phyloP scores from a whole-genome alignment of 2,113 vertebrate species.

The Embiotoca jacksoni region DNA sequence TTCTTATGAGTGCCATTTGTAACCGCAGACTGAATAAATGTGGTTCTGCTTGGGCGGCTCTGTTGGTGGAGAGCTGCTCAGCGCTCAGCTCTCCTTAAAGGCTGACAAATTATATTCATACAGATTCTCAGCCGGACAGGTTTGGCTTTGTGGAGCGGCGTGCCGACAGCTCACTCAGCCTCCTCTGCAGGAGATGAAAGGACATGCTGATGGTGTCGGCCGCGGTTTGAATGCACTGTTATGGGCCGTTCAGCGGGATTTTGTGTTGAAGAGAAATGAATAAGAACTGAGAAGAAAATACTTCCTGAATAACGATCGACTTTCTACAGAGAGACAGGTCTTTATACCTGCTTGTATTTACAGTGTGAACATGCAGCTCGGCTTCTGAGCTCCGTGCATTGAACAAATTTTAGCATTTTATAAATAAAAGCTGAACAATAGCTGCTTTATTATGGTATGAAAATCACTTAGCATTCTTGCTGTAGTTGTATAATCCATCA shows the following conservation, averaged over 20 bases:
- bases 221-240: background rate
- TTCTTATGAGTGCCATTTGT: conserved; percentile 10
- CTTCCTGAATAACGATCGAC: background rate
- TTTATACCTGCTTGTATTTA: background rate
- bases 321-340: background rate
- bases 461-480: background rate
- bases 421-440: background rate
- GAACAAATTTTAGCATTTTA: too few species aligned
- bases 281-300: background rate
- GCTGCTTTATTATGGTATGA: background rate
- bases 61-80: conserved; percentile 7
- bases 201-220: background rate
- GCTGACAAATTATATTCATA: conserved; percentile 29
- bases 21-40: conserved; percentile 13
- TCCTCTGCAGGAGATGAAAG: conserved; percentile 32
- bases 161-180: conserved; percentile 17
- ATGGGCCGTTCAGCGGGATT: background rate
- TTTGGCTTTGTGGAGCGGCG: conserved; percentile 19
- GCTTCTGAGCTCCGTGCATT: too few species aligned
- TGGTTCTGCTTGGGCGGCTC: conserved; percentile 20
- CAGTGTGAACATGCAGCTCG: too few species aligned
- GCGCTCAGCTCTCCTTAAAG: conserved; percentile 7
- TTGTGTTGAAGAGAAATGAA: background rate
- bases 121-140: background rate
- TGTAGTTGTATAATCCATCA: background rate